Evolutionary conservation across 1,140 invertebrate genomes (phyloP), one percentile per base, ranked within the genome.

Genomic region (Bombus turneri): DNA sequence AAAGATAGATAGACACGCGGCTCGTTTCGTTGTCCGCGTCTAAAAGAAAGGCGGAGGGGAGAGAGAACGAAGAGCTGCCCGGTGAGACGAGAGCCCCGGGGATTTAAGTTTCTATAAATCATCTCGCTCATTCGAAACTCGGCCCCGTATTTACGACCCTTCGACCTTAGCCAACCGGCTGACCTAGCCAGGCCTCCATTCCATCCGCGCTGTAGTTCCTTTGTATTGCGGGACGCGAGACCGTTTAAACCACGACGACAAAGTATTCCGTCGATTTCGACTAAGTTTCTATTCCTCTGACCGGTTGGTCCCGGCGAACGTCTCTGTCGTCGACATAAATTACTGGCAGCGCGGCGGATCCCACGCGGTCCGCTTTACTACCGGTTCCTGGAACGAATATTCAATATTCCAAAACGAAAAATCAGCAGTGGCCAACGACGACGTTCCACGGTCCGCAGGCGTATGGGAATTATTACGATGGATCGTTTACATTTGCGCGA

Each of bases 101-200:
- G 91, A 94, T 93, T 94, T 92, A 93, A 92, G 92, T 94, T 95
- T 95, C 94, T 94, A 95, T 95, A 95, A 95, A 95, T 95, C 95
- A 95, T 95, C 89, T 93, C 87, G 89, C 88, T 90, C 92, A 93
- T 92, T 92, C 92, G 92, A 94, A 93, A 91, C 91, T 91, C 91
- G 91, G 92, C 87, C 92, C 90, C 88, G 91, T 94, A 95, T 95
- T 95, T 95, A 95, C 94, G 93, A 95, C 81, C 88, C 83, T 92
- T 92, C 91, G 89, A 92, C 83, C 83, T 85, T 47, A 85, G 68
- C 82, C 72, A 57, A 81, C 57, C 78, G 86, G 75, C 91, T 90
- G 89, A 88, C 86, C 91, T 91, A 91, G 64, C 78, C 64, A 12
- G 13, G 13, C 37, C 91, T 92, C 90, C 87, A 84, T 79, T 72